Evolutionary conservation across 2,797 vertebrate species (phyloP), one percentile per base, ranked within the genome.

Genomic region (Lithobates pipiens): DNA sequence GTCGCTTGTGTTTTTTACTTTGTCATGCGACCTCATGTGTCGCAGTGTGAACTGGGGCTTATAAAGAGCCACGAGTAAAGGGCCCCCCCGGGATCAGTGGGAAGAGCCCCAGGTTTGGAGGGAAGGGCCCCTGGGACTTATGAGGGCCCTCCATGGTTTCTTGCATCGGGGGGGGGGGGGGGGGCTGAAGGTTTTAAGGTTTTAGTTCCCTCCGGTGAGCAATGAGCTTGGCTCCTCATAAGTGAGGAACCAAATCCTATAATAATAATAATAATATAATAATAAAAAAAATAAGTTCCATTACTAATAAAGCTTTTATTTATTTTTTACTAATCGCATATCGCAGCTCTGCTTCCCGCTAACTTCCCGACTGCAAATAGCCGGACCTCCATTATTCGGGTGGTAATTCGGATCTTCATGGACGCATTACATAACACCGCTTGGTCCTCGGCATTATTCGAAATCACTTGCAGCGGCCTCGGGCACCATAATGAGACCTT

Each of bases 341-440:
- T 61, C 25, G 10, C 34, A 13, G 80, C 70, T 73, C 25, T 44
- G 70, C 29, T 61, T 44, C 54, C 50, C 50, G 10, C 36, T 74
- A 25, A 16, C 70, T 27, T 44, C n/a, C 61, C 63, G 29, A 74
- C 61, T 74, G 80, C 70, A 65, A 21, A 27, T 63, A 73, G 72
- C 70, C 80, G 44, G 80, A 82, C 80, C 80, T 61, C 13, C 29
- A 8, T 34, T 80, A 61, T 72, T 80, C 67, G 42, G 11, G 50
- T 3, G 69, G 57, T 77, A 42, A 77, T 77, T 44, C 32, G 65
- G 34, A 78, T 67, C 29, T 73, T 73, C 54, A 63, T 73, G 57
- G 27, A 29, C 25, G 25, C 57, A n/a, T 63, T 82, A 44, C 11
- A 82, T 61, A 81, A 72, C 10, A 29, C 46, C 13, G 54, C 70